phyloP scores from a whole-genome alignment of 1,140 invertebrate species.

The Trinorchestia longiramus region DNA sequence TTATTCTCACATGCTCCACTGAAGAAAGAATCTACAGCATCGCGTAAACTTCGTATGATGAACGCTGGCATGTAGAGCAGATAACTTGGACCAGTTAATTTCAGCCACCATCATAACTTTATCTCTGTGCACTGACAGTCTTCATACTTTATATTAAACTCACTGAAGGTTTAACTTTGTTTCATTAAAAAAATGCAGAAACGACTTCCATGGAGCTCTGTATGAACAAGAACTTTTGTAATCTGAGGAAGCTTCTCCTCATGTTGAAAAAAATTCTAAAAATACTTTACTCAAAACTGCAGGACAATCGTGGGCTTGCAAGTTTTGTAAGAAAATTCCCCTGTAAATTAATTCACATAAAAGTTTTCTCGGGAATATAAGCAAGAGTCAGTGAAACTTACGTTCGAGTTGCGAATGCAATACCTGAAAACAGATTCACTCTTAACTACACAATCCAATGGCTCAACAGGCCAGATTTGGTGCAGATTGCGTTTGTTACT shows the following conservation, averaged over 20 bases:
- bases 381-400: neutral
- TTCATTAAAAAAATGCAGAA: neutral
- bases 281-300: neutral
- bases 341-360: neutral
- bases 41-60: neutral
- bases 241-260: neutral
- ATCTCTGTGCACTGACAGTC: neutral
- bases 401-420: neutral
- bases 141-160: neutral
- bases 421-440: neutral
- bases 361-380: neutral
- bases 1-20: neutral
- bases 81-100: neutral
- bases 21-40: neutral
- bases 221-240: slow-evolving; percentile 2
- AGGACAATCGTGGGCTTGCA: neutral
- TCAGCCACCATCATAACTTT: neutral
- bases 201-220: neutral
- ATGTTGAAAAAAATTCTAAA: neutral
- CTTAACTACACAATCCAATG: neutral
- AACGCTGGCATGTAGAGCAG: neutral
- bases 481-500: neutral
- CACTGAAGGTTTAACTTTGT: neutral
- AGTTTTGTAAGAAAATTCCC: neutral
- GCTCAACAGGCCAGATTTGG: neutral